phyloP scores from a whole-genome alignment of 2,888 invertebrate genomes.

The Eucera pruinosa region DNA sequence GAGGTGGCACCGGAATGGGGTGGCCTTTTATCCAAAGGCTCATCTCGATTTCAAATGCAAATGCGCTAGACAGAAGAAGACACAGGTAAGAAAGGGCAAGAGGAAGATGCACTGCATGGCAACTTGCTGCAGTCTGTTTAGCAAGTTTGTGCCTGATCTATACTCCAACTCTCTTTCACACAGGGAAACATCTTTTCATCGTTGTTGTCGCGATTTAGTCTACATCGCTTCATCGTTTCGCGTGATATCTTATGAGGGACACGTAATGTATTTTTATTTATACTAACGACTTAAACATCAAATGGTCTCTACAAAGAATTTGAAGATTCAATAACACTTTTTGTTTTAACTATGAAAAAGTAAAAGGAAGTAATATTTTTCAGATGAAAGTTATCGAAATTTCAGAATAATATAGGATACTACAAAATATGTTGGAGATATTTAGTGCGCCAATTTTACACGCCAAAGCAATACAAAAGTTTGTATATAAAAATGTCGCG shows the following conservation, averaged over 20 bases:
- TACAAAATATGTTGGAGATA: too few species aligned
- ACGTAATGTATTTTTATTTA: too few species aligned
- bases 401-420: too few species aligned
- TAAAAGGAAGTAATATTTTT: too few species aligned
- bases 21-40: slow-evolving; percentile 73
- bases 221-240: slow-evolving; percentile 1
- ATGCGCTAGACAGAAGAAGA: slow-evolving; percentile 65
- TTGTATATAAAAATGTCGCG: too few species aligned
- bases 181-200: slow-evolving; percentile 25
- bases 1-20: slow-evolving; percentile 37
- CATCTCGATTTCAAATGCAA: slow-evolving; percentile 82
- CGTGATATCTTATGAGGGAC: slow-evolving; percentile 18
- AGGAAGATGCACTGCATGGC: slow-evolving; percentile 32
- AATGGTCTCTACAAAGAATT: too few species aligned
- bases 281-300: too few species aligned
- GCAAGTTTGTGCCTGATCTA: slow-evolving; percentile 58
- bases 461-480: too few species aligned
- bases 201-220: slow-evolving; percentile 17
- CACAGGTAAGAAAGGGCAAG: slow-evolving; percentile 5
- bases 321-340: too few species aligned
- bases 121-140: slow-evolving; percentile 50
- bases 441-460: too few species aligned
- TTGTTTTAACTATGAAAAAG: too few species aligned
- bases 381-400: too few species aligned
- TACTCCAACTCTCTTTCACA: slow-evolving; percentile 19